Base-by-base conservation (phyloP, 2,888 invertebrate species). In the Drosophila mayaguana region DNA sequence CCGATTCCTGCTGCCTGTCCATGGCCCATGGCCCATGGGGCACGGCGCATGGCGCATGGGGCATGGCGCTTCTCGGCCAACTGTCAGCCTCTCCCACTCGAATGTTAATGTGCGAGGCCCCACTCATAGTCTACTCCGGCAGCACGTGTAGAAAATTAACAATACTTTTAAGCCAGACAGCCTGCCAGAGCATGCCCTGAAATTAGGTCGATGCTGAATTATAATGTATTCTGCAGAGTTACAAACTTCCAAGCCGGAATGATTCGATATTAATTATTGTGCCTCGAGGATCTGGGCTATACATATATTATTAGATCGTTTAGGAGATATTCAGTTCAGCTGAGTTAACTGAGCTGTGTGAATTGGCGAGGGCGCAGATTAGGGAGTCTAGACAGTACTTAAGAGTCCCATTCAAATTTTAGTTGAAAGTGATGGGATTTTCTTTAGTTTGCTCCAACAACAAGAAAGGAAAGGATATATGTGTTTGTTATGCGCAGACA, bases 41-140 rank as follows among this genome's bases (percentile, higher is more conserved):
- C 7, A 28, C 8, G 8, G 28, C 28, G 28, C 28, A 28, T 28
- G 7, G 1, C 28, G 2, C 28, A 28, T 28, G 28, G 8, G 18
- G 20, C 38, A 53, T 20, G 51, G 46, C 45, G 36, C 45, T 25
- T 57, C 56, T 8, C n/a, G 6, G 8, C 14, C 51, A 34, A 18
- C 34, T 34, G 51, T 2, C 9, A 16, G 38, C 46, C 34, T n/a
- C 46, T n/a, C 46, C 2, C 65, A 60, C 74, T 62, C 43, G 53
- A 63, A 70, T 71, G 67, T 48, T 80, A 81, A 74, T 81, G 53
- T 63, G 54, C 53, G 40, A 46, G 36, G 36, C 46, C 43, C 34
- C 55, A 34, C 32, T 40, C 40, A 34, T n/a, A n/a, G 34, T 34
- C 38, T 40, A 34, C 56, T 57, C 48, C 48, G 50, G 54, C 46